Evolutionary conservation across 2,888 invertebrate species (phyloP), one percentile per base, ranked within the genome.

Genomic region (Erebia ligea): DNA sequence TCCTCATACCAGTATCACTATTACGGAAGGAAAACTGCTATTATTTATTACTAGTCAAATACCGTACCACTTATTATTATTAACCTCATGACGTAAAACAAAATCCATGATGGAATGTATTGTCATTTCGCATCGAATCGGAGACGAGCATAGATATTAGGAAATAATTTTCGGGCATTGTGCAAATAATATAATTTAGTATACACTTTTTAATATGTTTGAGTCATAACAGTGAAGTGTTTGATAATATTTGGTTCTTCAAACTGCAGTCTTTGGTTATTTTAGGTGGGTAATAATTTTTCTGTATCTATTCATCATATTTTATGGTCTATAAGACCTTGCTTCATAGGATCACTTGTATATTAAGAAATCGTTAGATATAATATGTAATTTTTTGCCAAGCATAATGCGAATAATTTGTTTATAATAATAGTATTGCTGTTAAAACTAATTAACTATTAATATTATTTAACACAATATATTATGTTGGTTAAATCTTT

Each of bases 11-110:
- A 21, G 17, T 2, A 13, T 45, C 5, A 19, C 45, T 9, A 62
- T 8, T 8, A 21, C 45, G 62, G 62, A 62, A 62, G 62, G 62
- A 62, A 62, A 62, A 62, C 45, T 21, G 61, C 13, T 61, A 45
- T 19, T 45, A 61, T 62, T 34, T 34, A 34, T 34, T 34, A 6
- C 34, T 34, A 34, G 34, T 34, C 34, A 62, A 19, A 13, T 21
- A 62, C 25, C 9, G 13, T 62, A 48, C 48, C 19, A 19, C 19
- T 48, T 17, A 8, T 45, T 62, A 15, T 62, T 25, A 15, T 62
- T 48, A 25, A 42, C 40, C 9, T 59, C 10, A 40, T 59, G 48
- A 62, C 21, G 48, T 15, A 42, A 9, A 19, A 42, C 13, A 10
- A 34, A 58, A 58, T 42, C 17, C 61, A 5, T 34, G 6, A 45